Evolutionary conservation across 1,140 invertebrate species (phyloP).

Genomic region (Papilio xuthus): DNA sequence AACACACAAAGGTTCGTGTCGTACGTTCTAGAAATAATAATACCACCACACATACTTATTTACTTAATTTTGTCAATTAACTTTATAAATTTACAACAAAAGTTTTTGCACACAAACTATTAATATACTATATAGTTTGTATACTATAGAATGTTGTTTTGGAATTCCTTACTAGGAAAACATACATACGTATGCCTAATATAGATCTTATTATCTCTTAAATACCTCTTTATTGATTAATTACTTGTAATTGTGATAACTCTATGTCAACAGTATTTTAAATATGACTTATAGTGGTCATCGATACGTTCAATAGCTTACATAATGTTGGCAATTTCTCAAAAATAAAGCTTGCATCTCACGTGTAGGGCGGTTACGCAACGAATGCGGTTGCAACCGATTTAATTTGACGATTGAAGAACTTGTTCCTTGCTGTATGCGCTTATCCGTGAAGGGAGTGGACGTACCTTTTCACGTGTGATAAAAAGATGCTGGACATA

Average conservation of each 20-base stretch:
- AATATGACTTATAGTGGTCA: background rate
- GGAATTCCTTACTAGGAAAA: too few relatives aligned
- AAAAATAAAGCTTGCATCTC: conserved; percentile 48
- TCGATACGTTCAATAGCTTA: conserved; percentile 42
- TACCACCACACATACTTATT: background rate
- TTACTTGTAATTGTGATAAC: too few relatives aligned
- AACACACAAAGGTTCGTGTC: background rate
- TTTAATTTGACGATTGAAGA: conserved; percentile 50
- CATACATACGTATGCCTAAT: too few relatives aligned
- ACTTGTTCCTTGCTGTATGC: conserved; percentile 44
- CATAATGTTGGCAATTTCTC: conserved; percentile 52
- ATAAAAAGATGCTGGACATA: background rate
- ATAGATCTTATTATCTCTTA: too few relatives aligned
- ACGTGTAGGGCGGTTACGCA: conserved; percentile 49
- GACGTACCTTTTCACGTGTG: conserved; percentile 15
- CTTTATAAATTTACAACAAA: too few relatives aligned
- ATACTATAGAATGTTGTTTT: too few relatives aligned
- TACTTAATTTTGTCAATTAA: too few relatives aligned
- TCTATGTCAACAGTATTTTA: too few relatives aligned
- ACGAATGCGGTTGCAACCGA: conserved; percentile 42
- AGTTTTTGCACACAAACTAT: too few relatives aligned
- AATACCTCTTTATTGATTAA: too few relatives aligned
- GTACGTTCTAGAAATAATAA: background rate
- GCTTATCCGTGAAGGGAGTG: conserved; percentile 37
- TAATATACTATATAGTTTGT: too few relatives aligned